These are phyloP conservation scores for Nomada hirtipes DNA, from an alignment of 2,888 invertebrate genomes.

Conservation along the genomic window DNA sequence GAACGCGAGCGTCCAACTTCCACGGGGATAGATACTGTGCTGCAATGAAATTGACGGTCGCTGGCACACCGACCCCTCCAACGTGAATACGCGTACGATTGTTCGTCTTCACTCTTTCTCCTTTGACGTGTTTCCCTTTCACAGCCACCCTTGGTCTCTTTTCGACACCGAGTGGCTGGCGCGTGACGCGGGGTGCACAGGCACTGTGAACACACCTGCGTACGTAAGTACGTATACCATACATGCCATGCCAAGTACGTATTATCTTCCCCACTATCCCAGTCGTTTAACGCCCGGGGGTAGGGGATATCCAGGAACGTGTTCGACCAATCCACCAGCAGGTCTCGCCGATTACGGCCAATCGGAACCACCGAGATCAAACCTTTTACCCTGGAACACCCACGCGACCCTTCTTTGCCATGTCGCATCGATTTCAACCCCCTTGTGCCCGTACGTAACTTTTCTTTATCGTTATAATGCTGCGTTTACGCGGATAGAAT, in stretches of 20 bases:
- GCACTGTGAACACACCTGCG: slow-evolving; percentile 68
- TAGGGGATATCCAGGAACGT: slow-evolving; percentile 26
- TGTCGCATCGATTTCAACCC: slow-evolving; percentile 71
- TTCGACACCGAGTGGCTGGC: slow-evolving; percentile 51
- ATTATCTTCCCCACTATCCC: slow-evolving; percentile 36
- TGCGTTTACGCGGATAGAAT: slow-evolving; percentile 38
- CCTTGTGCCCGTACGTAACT: slow-evolving; percentile 45
- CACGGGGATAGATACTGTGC: background rate
- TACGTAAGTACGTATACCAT: slow-evolving; percentile 22
- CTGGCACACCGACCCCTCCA: slow-evolving; percentile 3
- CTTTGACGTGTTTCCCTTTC: slow-evolving; percentile 7
- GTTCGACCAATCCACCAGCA: slow-evolving; percentile 47
- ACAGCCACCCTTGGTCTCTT: slow-evolving; percentile 46
- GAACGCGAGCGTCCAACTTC: slow-evolving; percentile 7
- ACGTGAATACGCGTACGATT: slow-evolving; percentile 1
- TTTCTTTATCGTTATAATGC: slow-evolving; percentile 57
- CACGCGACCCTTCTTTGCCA: slow-evolving; percentile 64
- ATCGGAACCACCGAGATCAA: slow-evolving; percentile 51
- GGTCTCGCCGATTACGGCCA: slow-evolving; percentile 54
- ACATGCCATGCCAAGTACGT: slow-evolving; percentile 37
- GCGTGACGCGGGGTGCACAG: slow-evolving; percentile 64
- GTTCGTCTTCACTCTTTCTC: slow-evolving; percentile 1
- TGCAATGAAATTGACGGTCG: slow-evolving; percentile 14
- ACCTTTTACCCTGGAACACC: slow-evolving; percentile 67
- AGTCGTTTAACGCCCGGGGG: background rate